These are phyloP conservation scores for Enteromius afrohamiltoni DNA, from an alignment of 2,797 vertebrate species.

Conservation along the genomic window DNA sequence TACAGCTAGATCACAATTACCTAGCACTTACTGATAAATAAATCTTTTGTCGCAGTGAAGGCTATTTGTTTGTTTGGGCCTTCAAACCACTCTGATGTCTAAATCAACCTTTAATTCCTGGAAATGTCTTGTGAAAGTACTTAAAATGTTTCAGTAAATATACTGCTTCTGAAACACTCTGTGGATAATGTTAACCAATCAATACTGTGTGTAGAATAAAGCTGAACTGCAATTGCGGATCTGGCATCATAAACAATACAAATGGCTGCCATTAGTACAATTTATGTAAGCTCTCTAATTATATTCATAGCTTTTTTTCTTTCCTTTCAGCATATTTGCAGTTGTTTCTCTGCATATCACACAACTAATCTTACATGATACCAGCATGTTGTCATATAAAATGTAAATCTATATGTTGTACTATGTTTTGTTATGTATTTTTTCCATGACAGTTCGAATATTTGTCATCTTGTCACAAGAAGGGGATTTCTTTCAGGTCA, in stretches of 20 bases:
- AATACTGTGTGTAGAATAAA: conserved; percentile 53
- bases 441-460: background rate
- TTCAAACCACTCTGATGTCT: conserved; percentile 54
- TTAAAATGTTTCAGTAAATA: conserved; percentile 50
- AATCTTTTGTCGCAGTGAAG: conserved; percentile 58
- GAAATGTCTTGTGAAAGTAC: conserved; percentile 68
- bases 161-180: conserved; percentile 40
- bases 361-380: conserved; percentile 5
- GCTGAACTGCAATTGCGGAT: conserved; percentile 36
- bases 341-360: conserved; percentile 42
- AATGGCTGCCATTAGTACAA: conserved; percentile 52
- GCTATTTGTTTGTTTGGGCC: conserved; percentile 58
- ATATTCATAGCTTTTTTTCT: conserved; percentile 39
- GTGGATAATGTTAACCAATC: conserved; percentile 53
- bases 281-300: conserved; percentile 53
- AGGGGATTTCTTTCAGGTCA: background rate
- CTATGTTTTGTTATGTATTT: background rate
- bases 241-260: conserved; percentile 50
- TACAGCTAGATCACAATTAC: conserved; percentile 71
- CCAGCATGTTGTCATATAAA: background rate
- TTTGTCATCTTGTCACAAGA: background rate
- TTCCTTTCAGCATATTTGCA: conserved; percentile 32
- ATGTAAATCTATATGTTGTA: background rate
- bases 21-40: conserved; percentile 65
- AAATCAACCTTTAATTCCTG: conserved; percentile 69